Conservation (phyloP, 2,113 vertebrate genomes). For the Thamnaconus septentrionalis region DNA sequence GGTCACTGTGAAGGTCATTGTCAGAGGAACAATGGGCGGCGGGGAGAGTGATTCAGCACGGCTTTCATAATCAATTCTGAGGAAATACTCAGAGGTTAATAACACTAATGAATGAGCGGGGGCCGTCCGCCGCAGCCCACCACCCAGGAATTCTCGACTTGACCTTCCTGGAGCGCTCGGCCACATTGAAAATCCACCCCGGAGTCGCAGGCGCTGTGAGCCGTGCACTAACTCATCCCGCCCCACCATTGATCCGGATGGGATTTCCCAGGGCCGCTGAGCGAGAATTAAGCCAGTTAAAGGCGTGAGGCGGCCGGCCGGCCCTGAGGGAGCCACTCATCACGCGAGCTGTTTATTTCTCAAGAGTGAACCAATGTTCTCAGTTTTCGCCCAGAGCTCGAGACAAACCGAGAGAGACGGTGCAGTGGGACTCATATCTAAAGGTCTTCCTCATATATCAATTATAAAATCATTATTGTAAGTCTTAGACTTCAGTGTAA, state of each 20-base stretch:
- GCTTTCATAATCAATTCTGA: slow-evolving; percentile 5
- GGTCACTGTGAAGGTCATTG: slow-evolving; percentile 40
- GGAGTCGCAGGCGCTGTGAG: not conserved
- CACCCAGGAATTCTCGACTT: slow-evolving; percentile 23
- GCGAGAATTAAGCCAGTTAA: slow-evolving; percentile 42
- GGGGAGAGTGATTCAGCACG: not conserved
- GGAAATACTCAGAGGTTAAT: slow-evolving; percentile 21
- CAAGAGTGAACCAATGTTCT: slow-evolving; percentile 29
- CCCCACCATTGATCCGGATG: slow-evolving; percentile 34
- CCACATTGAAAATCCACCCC: slow-evolving; percentile 44
- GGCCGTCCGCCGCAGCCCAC: slow-evolving; percentile 10
- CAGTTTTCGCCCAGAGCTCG: slow-evolving; percentile 9
- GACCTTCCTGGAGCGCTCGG: slow-evolving; percentile 42
- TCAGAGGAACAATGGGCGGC: not conserved
- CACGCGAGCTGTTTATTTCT: slow-evolving; percentile 21
- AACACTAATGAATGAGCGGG: slow-evolving; percentile 15
- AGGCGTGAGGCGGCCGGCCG: slow-evolving; percentile 12
- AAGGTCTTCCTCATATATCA: too few relatives aligned
- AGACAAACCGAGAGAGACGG: slow-evolving; percentile 5
- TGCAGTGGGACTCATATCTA: not conserved
- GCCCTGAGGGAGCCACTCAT: slow-evolving; percentile 27
- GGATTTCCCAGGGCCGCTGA: slow-evolving; percentile 38
- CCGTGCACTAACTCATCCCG: slow-evolving; percentile 44
- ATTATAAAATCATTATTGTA: too few relatives aligned
- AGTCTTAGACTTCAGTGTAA: too few relatives aligned